Percentiles rank a stretch among this genome's conserved stretches.
phyloP scores from a whole-genome alignment of 30 jellyfish, hydroid and myxozoan genomes.

The Hydractinia echinata region DNA sequence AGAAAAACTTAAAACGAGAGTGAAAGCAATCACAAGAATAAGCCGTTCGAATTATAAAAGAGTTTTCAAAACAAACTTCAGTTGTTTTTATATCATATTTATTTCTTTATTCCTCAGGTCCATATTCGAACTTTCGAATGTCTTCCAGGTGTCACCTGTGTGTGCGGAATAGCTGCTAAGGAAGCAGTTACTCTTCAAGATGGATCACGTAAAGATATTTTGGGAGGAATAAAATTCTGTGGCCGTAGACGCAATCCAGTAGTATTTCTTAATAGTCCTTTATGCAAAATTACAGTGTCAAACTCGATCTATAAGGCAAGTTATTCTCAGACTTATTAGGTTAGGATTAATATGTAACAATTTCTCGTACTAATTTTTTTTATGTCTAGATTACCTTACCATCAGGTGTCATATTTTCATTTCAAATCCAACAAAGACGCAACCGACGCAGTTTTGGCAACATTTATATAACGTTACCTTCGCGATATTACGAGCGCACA shows the following conservation, averaged over 20 bases:
- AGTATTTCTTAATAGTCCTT: too few species aligned
- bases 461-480: conserved; percentile 31
- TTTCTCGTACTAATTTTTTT: not conserved
- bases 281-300: too few species aligned
- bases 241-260: too few species aligned
- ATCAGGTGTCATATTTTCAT: not conserved
- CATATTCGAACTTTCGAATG: conserved; percentile 10
- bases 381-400: not conserved
- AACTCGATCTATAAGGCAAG: too few species aligned
- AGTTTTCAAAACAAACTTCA: too few species aligned
- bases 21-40: too few species aligned
- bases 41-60: too few species aligned
- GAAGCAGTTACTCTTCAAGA: not conserved
- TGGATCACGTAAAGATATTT: too few species aligned
- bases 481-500: conserved; percentile 28
- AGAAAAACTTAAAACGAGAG: too few species aligned
- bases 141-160: not conserved
- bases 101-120: not conserved
- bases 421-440: not conserved
- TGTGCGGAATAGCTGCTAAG: conserved; percentile 1
- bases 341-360: not conserved
- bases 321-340: too few species aligned
- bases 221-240: too few species aligned
- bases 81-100: too few species aligned
- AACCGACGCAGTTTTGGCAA: conserved; percentile 18